Evolutionary conservation across 1,140 invertebrate species (phyloP).

Genomic region (Branchinecta lindahli): DNA sequence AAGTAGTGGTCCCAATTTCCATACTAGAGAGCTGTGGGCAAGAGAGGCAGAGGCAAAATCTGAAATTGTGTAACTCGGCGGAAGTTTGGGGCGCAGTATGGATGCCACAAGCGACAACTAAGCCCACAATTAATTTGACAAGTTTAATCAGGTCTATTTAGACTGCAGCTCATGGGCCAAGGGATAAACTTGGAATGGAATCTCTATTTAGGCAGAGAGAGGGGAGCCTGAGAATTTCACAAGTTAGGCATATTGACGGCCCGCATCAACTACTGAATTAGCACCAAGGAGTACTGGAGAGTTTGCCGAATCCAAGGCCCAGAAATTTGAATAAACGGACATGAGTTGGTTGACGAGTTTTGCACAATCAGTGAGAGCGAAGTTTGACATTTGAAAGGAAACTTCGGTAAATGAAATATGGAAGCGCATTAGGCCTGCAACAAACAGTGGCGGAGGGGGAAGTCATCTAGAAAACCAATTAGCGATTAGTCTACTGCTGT

Average conservation of each 20-base stretch:
- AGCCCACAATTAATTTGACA: constrained; percentile 3
- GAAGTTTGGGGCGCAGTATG: too few relatives aligned
- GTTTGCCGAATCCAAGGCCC: not conserved
- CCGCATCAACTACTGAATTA: not conserved
- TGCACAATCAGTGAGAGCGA: not conserved
- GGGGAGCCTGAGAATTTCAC: not conserved
- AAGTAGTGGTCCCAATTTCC: too few relatives aligned
- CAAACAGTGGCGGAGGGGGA: too few relatives aligned
- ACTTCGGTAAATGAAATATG: too few relatives aligned
- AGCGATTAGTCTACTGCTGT: too few relatives aligned
- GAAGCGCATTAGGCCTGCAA: too few relatives aligned
- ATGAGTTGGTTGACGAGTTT: not conserved
- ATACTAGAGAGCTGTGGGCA: too few relatives aligned
- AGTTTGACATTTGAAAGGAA: not conserved
- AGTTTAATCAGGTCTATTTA: constrained; percentile 3
- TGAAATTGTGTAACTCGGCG: too few relatives aligned
- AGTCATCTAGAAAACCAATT: too few relatives aligned
- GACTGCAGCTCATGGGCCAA: not conserved
- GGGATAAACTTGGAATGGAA: not conserved
- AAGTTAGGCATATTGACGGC: constrained; percentile 8
- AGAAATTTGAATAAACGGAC: not conserved
- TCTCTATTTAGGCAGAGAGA: constrained; percentile 4
- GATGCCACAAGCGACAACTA: not conserved
- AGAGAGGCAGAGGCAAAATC: too few relatives aligned
- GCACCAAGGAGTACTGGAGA: not conserved